Conservation (phyloP, 2,797 vertebrate genomes). For the Chanos chanos region DNA sequence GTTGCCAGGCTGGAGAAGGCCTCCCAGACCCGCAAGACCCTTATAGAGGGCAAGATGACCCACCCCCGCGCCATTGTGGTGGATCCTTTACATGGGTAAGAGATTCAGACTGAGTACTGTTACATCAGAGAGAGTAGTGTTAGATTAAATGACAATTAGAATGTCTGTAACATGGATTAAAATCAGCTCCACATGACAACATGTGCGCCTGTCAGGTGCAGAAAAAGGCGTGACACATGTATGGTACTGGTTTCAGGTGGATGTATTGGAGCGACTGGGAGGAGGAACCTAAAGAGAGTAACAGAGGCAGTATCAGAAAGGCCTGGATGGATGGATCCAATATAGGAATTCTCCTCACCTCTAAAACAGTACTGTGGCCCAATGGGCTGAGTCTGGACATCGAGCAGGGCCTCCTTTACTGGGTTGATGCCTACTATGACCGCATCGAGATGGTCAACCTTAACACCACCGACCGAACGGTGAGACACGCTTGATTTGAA, state of each 20-base stretch:
- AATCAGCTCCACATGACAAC: too few relatives aligned
- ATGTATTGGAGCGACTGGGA: constrained; percentile 99
- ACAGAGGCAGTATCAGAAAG: constrained; percentile 91
- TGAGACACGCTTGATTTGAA: too few relatives aligned
- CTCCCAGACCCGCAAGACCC: constrained; percentile 88
- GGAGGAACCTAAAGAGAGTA: constrained; percentile 94
- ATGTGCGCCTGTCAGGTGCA: too few relatives aligned
- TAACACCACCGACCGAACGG: constrained; percentile 88
- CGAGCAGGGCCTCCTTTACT: constrained; percentile 87
- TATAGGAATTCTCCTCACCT: constrained; percentile 87
- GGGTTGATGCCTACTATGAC: constrained; percentile 97
- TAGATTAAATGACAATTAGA: background rate
- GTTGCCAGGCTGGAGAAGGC: constrained; percentile 95
- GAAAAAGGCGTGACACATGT: background rate
- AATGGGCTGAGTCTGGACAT: constrained; percentile 95
- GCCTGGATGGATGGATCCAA: constrained; percentile 98
- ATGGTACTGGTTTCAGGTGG: constrained; percentile 73
- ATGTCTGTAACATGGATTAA: too few relatives aligned
- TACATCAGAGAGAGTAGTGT: background rate
- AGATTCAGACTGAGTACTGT: background rate
- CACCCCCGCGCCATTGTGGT: constrained; percentile 95
- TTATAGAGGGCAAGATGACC: constrained; percentile 96
- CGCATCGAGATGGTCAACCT: constrained; percentile 92
- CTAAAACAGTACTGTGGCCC: constrained; percentile 95
- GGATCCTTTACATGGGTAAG: constrained; percentile 91